A percentile compares a stretch with the other conserved stretches of the same genome.
phyloP scores from a whole-genome alignment of 2,113 vertebrate species.

The Crotophaga sulcirostris region DNA sequence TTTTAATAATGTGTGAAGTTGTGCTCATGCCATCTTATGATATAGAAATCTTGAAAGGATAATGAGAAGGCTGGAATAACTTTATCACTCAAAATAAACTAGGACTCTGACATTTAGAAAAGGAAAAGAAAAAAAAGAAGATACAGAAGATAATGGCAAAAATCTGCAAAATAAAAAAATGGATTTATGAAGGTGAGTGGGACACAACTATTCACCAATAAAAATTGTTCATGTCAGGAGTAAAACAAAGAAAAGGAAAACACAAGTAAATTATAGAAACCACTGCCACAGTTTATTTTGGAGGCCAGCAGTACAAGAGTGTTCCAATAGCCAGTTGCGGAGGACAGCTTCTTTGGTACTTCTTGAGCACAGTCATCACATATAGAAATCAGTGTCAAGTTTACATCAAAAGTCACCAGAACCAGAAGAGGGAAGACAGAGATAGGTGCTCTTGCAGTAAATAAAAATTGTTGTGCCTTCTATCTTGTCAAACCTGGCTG shows the following conservation, averaged over 20 bases:
- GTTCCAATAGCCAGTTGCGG: background rate
- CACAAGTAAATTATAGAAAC: background rate
- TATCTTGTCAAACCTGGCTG: constrained; percentile 51
- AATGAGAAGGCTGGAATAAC: background rate
- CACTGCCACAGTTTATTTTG: background rate
- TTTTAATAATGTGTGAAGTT: background rate
- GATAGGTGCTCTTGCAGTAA: constrained; percentile 51
- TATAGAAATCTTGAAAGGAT: background rate
- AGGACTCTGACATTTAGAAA: background rate
- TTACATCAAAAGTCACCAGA: constrained; percentile 36
- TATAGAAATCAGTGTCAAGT: background rate
- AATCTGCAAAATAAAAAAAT: background rate
- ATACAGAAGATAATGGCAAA: background rate
- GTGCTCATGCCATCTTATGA: background rate
- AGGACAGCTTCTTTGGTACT: background rate
- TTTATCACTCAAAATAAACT: background rate
- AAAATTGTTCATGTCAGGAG: background rate
- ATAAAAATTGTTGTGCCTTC: constrained; percentile 60
- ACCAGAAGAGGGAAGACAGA: constrained; percentile 37
- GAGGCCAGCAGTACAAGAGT: background rate
- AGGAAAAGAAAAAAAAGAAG: background rate
- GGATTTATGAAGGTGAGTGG: background rate
- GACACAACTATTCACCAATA: background rate
- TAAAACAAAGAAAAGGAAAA: background rate
- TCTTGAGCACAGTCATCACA: background rate